phyloP scores from a whole-genome alignment of 2,113 vertebrate genomes.

The Eretmodus cyanostictus region DNA sequence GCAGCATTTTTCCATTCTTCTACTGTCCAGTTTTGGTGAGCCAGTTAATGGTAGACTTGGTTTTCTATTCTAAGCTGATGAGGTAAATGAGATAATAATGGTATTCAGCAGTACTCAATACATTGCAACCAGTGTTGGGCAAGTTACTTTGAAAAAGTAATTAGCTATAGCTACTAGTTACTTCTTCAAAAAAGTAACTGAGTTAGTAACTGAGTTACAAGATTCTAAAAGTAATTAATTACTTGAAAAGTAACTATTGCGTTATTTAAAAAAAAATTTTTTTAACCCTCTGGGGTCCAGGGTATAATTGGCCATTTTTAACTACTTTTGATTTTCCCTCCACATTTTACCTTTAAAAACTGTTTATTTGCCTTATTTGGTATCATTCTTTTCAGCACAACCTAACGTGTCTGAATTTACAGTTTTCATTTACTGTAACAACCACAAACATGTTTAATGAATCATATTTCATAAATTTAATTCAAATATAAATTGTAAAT shows the following conservation, averaged over 20 bases:
- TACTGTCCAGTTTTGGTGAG: neutral
- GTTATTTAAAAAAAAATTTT: rapidly evolving
- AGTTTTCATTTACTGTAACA: neutral
- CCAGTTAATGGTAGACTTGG: neutral
- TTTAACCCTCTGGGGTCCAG: too few relatives aligned
- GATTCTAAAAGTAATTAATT: neutral
- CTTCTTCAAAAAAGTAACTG: neutral
- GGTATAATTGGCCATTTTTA: neutral
- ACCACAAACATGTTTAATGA: neutral
- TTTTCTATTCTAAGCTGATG: neutral
- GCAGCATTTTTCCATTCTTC: neutral
- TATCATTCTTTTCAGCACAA: neutral
- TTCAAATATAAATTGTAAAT: neutral
- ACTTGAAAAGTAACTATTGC: neutral
- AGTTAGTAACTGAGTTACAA: neutral
- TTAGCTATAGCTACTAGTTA: neutral
- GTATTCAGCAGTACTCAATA: too few relatives aligned
- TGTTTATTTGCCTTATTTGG: neutral
- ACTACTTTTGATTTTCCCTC: neutral
- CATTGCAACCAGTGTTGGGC: too few relatives aligned
- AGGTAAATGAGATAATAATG: too few relatives aligned
- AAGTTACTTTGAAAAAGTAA: neutral
- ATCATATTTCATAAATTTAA: neutral
- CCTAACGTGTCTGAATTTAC: rapidly evolving
- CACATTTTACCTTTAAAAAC: neutral